These are phyloP conservation scores for Drosophila nannoptera DNA, from an alignment of 1,140 invertebrate species.

Conservation along the genomic window DNA sequence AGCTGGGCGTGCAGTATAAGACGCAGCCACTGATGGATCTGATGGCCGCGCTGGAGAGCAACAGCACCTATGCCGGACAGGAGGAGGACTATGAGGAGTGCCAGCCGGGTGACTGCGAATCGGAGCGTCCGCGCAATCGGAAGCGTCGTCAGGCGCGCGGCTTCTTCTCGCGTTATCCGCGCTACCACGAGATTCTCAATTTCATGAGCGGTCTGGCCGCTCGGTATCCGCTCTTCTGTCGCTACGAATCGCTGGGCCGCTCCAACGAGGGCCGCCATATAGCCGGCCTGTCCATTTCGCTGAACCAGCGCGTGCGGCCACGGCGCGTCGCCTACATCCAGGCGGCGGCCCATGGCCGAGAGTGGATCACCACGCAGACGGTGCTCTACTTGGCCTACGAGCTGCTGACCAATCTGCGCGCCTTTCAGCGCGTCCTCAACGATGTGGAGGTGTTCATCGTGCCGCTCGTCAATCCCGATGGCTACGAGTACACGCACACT, in stretches of 20 bases:
- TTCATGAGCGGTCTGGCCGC: constrained; percentile 70
- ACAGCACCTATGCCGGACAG: constrained; percentile 54
- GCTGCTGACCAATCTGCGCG: constrained; percentile 81
- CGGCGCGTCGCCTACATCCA: constrained; percentile 76
- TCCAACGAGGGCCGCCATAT: constrained; percentile 78
- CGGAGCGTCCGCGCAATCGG: constrained; percentile 48
- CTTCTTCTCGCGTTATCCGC: constrained; percentile 69
- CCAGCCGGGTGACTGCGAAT: constrained; percentile 51
- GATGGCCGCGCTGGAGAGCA: constrained; percentile 54
- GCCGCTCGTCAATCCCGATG: constrained; percentile 84
- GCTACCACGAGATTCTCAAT: constrained; percentile 69
- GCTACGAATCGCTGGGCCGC: constrained; percentile 72
- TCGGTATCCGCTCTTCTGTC: constrained; percentile 70
- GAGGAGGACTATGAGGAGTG: constrained; percentile 48
- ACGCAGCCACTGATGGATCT: constrained; percentile 66
- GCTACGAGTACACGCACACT: constrained; percentile 83
- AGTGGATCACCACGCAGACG: constrained; percentile 85
- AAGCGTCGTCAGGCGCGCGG: constrained; percentile 67
- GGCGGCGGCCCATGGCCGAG: constrained; percentile 79
- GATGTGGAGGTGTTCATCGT: constrained; percentile 84
- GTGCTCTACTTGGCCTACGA: constrained; percentile 82
- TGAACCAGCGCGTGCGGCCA: constrained; percentile 53
- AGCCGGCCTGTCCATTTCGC: constrained; percentile 73
- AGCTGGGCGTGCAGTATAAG: constrained; percentile 51
- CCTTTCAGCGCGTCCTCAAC: constrained; percentile 62